Evolutionary conservation across 2,113 vertebrate species (phyloP).

Genomic region (Psilopsiagon aymara): DNA sequence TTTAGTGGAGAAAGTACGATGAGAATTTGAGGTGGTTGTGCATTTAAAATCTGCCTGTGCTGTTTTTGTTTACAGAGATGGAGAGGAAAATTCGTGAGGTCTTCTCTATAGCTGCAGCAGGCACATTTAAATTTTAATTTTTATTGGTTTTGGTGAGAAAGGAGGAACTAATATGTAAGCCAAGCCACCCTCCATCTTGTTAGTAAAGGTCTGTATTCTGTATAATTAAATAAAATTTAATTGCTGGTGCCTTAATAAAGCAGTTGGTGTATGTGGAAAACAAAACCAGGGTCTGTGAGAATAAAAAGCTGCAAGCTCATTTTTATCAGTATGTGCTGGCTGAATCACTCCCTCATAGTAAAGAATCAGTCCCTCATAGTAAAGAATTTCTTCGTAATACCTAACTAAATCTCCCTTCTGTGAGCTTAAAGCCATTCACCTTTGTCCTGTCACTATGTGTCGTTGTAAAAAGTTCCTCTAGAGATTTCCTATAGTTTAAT

Average conservation of each 20-base stretch:
- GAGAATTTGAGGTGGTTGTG: not conserved
- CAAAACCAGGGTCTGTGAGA: not conserved
- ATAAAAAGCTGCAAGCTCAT: not conserved
- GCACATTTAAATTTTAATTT: not conserved
- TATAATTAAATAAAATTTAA: not conserved
- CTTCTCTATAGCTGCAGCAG: not conserved
- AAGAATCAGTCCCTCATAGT: not conserved
- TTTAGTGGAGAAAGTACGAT: not conserved
- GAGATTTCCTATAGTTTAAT: not conserved
- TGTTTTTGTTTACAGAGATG: not conserved
- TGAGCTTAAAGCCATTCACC: not conserved
- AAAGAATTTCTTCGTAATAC: not conserved
- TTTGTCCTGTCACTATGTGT: not conserved
- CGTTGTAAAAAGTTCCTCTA: not conserved
- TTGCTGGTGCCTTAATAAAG: not conserved
- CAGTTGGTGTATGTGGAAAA: not conserved
- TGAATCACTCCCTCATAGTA: not conserved
- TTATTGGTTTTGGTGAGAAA: not conserved
- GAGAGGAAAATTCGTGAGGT: not conserved
- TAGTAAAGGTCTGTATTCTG: not conserved
- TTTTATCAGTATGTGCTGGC: constrained; percentile 13
- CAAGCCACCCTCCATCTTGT: not conserved
- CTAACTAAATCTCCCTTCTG: not conserved
- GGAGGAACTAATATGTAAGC: not conserved
- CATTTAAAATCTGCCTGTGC: not conserved